phyloP scores from a whole-genome alignment of 2,113 vertebrate species.

The Zootoca vivipara region DNA sequence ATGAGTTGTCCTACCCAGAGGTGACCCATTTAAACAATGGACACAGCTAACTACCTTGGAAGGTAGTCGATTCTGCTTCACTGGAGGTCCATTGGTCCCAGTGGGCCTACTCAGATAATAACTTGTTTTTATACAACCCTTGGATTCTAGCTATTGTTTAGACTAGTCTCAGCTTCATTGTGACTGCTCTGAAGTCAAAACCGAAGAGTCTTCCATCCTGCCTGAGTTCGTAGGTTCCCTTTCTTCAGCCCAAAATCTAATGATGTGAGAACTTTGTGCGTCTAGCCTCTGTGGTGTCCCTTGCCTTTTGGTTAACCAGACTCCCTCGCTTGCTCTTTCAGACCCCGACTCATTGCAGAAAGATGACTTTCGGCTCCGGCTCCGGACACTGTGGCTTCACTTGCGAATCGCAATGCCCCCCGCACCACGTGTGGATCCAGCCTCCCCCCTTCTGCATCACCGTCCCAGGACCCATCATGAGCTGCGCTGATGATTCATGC shows the following conservation, averaged over 20 bases:
- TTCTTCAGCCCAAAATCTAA: fast-evolving
- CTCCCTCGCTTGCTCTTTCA: not conserved
- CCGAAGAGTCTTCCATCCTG: too few relatives aligned
- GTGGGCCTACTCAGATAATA: too few relatives aligned
- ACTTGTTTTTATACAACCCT: too few relatives aligned
- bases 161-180: too few relatives aligned
- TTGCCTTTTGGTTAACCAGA: too few relatives aligned
- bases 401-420: conserved; percentile 4
- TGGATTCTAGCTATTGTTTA: too few relatives aligned
- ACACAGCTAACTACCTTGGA: too few relatives aligned
- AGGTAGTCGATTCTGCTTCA: too few relatives aligned
- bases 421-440: not conserved
- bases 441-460: not conserved
- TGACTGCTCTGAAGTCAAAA: too few relatives aligned
- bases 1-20: too few relatives aligned
- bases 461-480: not conserved
- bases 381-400: not conserved
- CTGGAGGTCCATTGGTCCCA: too few relatives aligned
- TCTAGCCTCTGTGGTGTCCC: not conserved
- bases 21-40: too few relatives aligned
- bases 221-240: not conserved
- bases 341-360: not conserved
- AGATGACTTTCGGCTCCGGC: not conserved
- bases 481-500: not conserved
- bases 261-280: not conserved